phyloP scores from a whole-genome alignment of 2,888 invertebrate genomes.

The Drosophila cognata region DNA sequence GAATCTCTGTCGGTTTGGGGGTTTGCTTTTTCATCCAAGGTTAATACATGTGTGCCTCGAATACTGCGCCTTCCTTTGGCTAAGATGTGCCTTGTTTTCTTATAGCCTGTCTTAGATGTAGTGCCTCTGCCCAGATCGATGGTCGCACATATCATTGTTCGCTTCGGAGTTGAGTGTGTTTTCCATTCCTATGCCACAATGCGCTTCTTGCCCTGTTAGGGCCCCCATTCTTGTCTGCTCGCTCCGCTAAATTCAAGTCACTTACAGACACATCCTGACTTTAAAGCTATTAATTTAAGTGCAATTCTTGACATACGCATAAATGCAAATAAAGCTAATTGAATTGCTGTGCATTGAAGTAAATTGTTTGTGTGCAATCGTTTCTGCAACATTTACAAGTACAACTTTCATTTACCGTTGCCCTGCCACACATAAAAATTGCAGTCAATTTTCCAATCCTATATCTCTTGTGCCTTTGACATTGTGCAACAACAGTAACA shows the following conservation, averaged over 20 bases:
- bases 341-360: constrained; percentile 12
- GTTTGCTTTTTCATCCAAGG: not conserved
- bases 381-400: constrained; percentile 18
- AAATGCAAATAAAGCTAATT: constrained; percentile 25
- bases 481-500: constrained; percentile 2
- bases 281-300: not conserved
- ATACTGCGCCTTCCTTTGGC: not conserved
- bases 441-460: constrained; percentile 60
- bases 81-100: not conserved
- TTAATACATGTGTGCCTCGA: not conserved
- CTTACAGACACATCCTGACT: not conserved
- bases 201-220: no score
- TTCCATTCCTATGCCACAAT: not conserved
- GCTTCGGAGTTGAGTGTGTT: not conserved
- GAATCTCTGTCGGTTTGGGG: not conserved
- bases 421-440: constrained; percentile 61
- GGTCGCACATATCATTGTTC: not conserved
- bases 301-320: not conserved
- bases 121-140: not conserved
- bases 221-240: not conserved
- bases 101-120: not conserved
- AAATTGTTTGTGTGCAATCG: constrained; percentile 25
- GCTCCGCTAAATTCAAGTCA: not conserved
- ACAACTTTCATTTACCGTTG: constrained; percentile 22
- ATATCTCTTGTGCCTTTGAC: constrained; percentile 8